Percentiles rank a stretch among this genome's conserved stretches.
Evolutionary conservation across 2,797 vertebrate species (phyloP).

Genomic region (Alcedo atthis): DNA sequence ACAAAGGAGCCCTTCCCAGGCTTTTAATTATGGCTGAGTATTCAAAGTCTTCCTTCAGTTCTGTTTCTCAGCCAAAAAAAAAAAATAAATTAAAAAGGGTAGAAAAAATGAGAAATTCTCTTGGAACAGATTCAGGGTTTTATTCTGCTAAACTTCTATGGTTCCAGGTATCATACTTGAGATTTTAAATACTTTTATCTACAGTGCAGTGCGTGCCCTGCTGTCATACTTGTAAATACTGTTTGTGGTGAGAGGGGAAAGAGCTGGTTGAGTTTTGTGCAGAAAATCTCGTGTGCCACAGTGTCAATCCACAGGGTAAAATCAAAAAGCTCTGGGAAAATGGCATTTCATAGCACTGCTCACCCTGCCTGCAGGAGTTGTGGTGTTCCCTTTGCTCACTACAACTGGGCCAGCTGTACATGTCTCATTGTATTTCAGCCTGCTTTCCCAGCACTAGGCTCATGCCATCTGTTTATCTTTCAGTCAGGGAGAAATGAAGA

Average conservation of each 20-base stretch:
- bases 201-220: neutral
- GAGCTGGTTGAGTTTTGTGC: neutral
- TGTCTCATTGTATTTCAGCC: neutral
- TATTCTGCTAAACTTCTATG: neutral
- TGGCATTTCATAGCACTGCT: neutral
- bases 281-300: neutral
- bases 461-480: neutral
- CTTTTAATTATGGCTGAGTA: neutral
- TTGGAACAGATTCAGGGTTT: conserved; percentile 11
- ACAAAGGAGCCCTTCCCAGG: neutral
- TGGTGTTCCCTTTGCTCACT: neutral
- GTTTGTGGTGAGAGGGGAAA: neutral
- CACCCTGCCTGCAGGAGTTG: neutral
- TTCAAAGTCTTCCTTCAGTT: neutral
- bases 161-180: neutral
- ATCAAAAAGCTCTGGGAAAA: neutral
- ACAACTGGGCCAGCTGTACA: neutral
- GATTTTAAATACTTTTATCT: neutral
- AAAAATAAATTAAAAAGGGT: neutral
- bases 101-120: neutral
- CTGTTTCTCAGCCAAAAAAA: conserved; percentile 20
- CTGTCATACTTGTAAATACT: neutral
- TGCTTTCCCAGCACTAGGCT: neutral
- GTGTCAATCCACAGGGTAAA: fast-evolving
- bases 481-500: neutral